phyloP scores from a whole-genome alignment of 2,113 vertebrate genomes.

The Chaenogobius annularis region DNA sequence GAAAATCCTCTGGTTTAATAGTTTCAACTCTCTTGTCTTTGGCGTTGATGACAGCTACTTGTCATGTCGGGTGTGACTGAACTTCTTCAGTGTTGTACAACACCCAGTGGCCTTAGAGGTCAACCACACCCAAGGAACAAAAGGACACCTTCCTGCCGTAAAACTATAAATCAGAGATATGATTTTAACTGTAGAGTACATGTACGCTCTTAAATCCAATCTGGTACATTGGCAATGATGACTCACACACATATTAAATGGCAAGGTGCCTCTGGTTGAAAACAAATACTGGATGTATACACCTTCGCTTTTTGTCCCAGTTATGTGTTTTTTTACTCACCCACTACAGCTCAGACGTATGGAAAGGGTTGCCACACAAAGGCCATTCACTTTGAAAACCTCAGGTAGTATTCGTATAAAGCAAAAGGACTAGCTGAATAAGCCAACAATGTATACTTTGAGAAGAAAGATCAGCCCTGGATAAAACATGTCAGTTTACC shows the following conservation, averaged over 20 bases:
- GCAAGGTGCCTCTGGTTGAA: conserved; percentile 23
- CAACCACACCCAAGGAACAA: conserved; percentile 16
- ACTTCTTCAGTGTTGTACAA: conserved; percentile 19
- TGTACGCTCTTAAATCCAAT: background rate
- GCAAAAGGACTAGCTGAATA: background rate
- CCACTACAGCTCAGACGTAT: background rate
- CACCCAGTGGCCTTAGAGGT: conserved; percentile 23
- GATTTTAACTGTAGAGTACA: background rate
- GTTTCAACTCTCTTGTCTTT: conserved; percentile 35
- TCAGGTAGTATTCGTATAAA: background rate
- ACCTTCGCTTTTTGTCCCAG: too few relatives aligned
- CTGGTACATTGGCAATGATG: conserved; percentile 41
- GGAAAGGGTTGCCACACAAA: background rate
- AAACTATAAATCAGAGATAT: background rate
- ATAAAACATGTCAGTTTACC: conserved; percentile 28
- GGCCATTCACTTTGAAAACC: background rate
- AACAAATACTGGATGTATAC: background rate
- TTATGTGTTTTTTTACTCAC: background rate
- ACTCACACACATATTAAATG: conserved; percentile 55
- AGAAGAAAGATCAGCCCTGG: conserved; percentile 49
- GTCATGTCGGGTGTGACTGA: conserved; percentile 24
- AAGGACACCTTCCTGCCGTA: conserved; percentile 14
- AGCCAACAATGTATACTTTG: background rate
- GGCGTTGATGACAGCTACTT: conserved; percentile 23
- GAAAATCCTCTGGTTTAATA: conserved; percentile 59